Evolutionary conservation across 2,797 vertebrate species (phyloP).

Genomic region (Limnodromus scolopaceus): DNA sequence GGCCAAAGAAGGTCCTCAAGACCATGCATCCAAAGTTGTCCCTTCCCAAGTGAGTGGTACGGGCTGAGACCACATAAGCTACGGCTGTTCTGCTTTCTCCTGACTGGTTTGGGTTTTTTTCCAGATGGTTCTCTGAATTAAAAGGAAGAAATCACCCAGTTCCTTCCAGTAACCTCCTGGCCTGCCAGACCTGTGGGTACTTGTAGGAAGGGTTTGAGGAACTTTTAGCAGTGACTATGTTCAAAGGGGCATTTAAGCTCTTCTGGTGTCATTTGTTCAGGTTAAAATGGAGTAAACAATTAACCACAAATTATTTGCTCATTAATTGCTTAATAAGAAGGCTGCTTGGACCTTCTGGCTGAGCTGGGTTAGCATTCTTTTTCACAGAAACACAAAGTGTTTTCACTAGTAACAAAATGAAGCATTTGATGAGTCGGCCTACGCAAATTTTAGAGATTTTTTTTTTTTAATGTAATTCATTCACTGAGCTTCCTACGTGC

Average conservation of each 20-base stretch:
- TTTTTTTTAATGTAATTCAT: not conserved
- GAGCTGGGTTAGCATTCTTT: not conserved
- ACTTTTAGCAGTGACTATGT: fast-evolving
- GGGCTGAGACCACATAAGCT: fast-evolving
- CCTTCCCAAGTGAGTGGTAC: fast-evolving
- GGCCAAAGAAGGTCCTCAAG: not conserved
- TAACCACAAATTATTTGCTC: not conserved
- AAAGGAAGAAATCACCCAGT: not conserved
- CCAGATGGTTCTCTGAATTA: not conserved
- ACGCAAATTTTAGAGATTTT: not conserved
- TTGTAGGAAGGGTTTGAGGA: not conserved
- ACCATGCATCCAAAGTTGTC: fast-evolving
- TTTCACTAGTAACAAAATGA: not conserved
- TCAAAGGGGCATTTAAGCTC: not conserved
- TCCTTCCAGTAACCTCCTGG: not conserved
- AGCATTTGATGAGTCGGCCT: not conserved
- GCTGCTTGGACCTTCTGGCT: not conserved
- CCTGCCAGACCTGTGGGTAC: fast-evolving
- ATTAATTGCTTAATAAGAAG: not conserved
- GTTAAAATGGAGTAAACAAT: not conserved
- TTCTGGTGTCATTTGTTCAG: not conserved
- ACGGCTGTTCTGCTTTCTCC: fast-evolving
- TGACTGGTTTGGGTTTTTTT: no score
- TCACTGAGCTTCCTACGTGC: not conserved
- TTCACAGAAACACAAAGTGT: not conserved